These are phyloP conservation scores for Macrosiphum euphorbiae DNA, from an alignment of 2,888 invertebrate species.

Conservation along the genomic window DNA sequence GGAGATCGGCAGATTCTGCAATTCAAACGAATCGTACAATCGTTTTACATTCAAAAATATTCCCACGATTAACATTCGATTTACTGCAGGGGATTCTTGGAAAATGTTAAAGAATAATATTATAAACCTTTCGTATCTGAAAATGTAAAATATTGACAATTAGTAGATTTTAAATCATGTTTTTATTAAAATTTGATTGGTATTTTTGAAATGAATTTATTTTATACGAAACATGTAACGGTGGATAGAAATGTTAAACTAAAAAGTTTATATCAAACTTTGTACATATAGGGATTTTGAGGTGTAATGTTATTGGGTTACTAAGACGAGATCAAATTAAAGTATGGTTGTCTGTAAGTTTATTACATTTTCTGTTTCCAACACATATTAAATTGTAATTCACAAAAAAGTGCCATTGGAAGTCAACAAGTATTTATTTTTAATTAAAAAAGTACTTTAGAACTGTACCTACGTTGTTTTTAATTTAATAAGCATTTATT, in stretches of 20 bases:
- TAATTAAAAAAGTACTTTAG: background rate
- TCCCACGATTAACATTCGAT: background rate
- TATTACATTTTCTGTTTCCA: background rate
- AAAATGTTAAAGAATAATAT: background rate
- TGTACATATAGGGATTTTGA: slow-evolving; percentile 1
- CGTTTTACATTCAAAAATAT: background rate
- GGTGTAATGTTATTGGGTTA: slow-evolving; percentile 22
- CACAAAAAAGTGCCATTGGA: background rate
- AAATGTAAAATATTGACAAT: background rate
- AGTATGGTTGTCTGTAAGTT: slow-evolving; percentile 14
- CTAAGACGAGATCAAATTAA: slow-evolving; percentile 23
- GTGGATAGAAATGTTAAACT: background rate
- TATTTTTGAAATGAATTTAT: background rate
- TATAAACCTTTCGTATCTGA: background rate
- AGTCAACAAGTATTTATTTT: background rate
- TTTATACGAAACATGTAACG: background rate
- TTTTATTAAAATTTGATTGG: background rate
- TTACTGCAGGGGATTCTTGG: background rate
- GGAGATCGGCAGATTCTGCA: background rate
- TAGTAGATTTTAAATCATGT: background rate
- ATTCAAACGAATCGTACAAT: background rate
- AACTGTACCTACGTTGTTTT: background rate
- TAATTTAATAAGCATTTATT: background rate
- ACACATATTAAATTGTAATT: slow-evolving; percentile 6
- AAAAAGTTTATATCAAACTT: slow-evolving; percentile 36